phyloP scores from a whole-genome alignment of 1,140 invertebrate species.

The Diabrotica undecimpunctata region DNA sequence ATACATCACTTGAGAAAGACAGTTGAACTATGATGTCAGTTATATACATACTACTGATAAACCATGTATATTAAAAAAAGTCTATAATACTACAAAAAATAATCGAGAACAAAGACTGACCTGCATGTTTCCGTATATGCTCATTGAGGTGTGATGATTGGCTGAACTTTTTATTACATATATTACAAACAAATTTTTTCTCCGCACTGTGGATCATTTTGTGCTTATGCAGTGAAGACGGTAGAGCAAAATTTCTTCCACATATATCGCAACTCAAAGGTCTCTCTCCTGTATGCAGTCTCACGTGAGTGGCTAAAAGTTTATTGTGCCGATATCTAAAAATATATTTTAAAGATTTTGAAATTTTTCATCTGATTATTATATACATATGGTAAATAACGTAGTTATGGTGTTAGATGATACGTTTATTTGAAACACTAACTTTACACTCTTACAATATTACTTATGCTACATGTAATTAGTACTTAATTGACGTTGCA shows the following conservation, averaged over 20 bases:
- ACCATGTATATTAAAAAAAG: neutral
- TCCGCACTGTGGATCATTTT: slow-evolving; percentile 69
- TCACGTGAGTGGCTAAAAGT: slow-evolving; percentile 35
- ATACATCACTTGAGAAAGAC: too few species aligned
- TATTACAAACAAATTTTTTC: slow-evolving; percentile 69
- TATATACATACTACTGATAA: too few species aligned
- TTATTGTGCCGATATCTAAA: slow-evolving; percentile 41
- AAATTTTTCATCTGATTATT: too few species aligned
- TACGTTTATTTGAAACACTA: too few species aligned
- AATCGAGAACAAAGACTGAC: slow-evolving; percentile 22
- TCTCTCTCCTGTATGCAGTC: slow-evolving; percentile 58
- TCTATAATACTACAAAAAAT: slow-evolving; percentile 5
- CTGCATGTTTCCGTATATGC: slow-evolving; percentile 59
- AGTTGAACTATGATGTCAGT: too few species aligned
- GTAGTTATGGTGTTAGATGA: too few species aligned
- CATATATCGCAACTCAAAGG: slow-evolving; percentile 70
- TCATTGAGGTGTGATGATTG: slow-evolving; percentile 62
- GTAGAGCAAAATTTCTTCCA: slow-evolving; percentile 72
- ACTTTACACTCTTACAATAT: too few species aligned
- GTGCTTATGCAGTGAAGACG: slow-evolving; percentile 53
- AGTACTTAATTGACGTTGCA: too few species aligned
- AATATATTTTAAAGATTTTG: neutral
- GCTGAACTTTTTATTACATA: slow-evolving; percentile 71
- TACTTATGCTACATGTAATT: too few species aligned
- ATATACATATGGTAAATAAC: too few species aligned